phyloP scores from a whole-genome alignment of 2,113 vertebrate species.

The Maccullochella peelii region DNA sequence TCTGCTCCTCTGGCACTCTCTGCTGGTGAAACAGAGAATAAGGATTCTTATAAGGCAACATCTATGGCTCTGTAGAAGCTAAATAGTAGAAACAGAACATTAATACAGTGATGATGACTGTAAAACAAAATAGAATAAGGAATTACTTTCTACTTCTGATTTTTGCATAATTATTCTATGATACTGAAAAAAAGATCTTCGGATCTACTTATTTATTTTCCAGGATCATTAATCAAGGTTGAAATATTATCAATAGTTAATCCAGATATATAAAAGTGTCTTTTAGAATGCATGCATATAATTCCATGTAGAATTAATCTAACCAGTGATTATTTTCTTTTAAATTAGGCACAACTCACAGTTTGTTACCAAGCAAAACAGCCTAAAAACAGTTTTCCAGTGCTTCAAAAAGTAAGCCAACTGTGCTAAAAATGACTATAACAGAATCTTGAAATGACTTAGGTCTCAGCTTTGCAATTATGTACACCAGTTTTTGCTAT shows the following conservation, averaged over 20 bases:
- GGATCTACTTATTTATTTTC: neutral
- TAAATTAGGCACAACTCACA: neutral
- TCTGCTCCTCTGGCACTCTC: constrained; percentile 56
- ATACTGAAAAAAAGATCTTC: neutral
- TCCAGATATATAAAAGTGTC: neutral
- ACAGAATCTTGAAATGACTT: constrained; percentile 5
- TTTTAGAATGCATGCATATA: neutral
- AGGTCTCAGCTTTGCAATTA: neutral
- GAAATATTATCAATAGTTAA: neutral
- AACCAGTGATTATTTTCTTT: neutral
- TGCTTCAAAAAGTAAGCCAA: neutral
- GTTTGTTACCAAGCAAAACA: neutral
- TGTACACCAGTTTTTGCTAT: neutral
- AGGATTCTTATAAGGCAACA: neutral
- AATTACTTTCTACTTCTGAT: neutral
- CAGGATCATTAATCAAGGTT: neutral
- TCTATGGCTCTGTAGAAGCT: neutral
- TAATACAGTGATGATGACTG: neutral
- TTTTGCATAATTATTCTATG: neutral
- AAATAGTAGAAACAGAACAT: neutral
- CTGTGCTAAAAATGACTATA: neutral
- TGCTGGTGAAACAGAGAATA: constrained; percentile 56
- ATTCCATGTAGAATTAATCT: neutral
- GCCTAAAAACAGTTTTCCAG: neutral
- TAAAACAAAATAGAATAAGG: neutral